phyloP scores from a whole-genome alignment of 2,888 invertebrate species.

The Athripsodes cinereus region DNA sequence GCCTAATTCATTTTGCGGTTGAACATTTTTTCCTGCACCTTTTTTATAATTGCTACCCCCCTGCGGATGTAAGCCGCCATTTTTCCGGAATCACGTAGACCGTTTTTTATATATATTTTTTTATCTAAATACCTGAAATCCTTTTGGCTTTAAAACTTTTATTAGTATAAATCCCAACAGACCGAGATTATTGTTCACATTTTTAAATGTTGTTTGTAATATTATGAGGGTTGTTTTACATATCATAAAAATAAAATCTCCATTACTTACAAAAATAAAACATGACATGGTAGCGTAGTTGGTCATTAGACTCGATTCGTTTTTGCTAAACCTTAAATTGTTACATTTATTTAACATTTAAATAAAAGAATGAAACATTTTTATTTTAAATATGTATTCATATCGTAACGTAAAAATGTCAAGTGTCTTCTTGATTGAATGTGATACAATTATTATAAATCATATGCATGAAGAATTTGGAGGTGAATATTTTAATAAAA shows the following conservation, averaged over 20 bases:
- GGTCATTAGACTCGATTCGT: too few relatives aligned
- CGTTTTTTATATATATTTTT: slow-evolving; percentile 26
- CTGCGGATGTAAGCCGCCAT: slow-evolving; percentile 15
- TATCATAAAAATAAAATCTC: neutral
- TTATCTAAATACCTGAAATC: slow-evolving; percentile 26
- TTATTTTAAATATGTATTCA: too few relatives aligned
- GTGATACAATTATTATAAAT: too few relatives aligned
- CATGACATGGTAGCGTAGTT: too few relatives aligned
- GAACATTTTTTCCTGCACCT: slow-evolving; percentile 16
- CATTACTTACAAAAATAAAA: neutral
- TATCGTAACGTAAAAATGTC: too few relatives aligned
- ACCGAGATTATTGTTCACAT: slow-evolving; percentile 25
- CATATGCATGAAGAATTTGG: too few relatives aligned
- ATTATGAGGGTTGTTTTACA: slow-evolving; percentile 10
- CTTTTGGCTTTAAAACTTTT: slow-evolving; percentile 28
- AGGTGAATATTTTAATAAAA: too few relatives aligned
- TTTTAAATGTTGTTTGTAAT: slow-evolving; percentile 15
- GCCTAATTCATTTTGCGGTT: slow-evolving; percentile 24
- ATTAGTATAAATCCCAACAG: slow-evolving; percentile 27
- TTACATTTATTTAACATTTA: too few relatives aligned
- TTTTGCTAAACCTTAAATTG: too few relatives aligned
- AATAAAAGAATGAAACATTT: too few relatives aligned
- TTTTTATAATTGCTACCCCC: neutral
- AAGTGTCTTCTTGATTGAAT: too few relatives aligned
- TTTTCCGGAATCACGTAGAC: slow-evolving; percentile 22